phyloP scores from a whole-genome alignment of 2,113 vertebrate species.

The Archilochus colubris region DNA sequence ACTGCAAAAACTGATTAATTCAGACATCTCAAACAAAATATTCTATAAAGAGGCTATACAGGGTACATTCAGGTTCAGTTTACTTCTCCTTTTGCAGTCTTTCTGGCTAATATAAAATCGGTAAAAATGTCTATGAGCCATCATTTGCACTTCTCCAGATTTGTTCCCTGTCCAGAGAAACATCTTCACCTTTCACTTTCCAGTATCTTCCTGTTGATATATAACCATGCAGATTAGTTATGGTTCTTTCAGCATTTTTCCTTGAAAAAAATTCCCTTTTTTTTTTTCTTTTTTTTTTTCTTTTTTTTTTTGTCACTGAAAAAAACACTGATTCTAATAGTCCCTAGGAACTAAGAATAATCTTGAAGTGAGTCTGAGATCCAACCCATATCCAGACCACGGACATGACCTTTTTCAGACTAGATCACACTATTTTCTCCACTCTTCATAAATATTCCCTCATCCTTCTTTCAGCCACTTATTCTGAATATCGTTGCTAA shows the following conservation, averaged over 20 bases:
- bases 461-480: background rate
- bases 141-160: background rate
- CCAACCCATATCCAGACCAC: background rate
- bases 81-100: background rate
- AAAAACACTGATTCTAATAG: background rate
- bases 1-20: background rate
- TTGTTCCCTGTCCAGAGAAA: background rate
- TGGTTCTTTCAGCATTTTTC: background rate
- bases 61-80: background rate
- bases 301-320: background rate
- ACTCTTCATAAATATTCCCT: background rate
- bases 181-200: background rate
- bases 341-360: background rate
- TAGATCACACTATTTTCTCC: background rate
- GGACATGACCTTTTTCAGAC: background rate
- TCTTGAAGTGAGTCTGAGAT: background rate
- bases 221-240: background rate
- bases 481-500: background rate
- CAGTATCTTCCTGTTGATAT: background rate
- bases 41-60: background rate
- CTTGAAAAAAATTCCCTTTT: background rate
- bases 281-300: background rate
- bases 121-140: background rate
- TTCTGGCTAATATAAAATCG: conserved; percentile 26
- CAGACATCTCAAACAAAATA: background rate